phyloP scores from a whole-genome alignment of 1,140 invertebrate species.

The Triops longicaudatus region DNA sequence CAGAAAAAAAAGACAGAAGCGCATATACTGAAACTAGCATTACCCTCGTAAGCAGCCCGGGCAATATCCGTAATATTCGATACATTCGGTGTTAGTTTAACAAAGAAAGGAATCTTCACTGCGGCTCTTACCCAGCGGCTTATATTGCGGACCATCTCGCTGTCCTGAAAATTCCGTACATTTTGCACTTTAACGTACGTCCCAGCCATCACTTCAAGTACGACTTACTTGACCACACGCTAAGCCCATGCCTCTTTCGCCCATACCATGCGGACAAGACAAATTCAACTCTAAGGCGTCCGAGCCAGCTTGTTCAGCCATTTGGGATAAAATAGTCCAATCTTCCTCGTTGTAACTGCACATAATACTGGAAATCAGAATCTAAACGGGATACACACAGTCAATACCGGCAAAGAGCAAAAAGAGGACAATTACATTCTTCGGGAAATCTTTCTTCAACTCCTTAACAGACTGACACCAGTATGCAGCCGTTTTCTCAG shows the following conservation, averaged over 20 bases:
- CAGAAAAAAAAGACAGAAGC: too few relatives aligned
- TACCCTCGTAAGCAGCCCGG: slow-evolving; percentile 77
- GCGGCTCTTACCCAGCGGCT: slow-evolving; percentile 76
- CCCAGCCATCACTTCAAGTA: background rate
- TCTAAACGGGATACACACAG: background rate
- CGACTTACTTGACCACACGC: slow-evolving; percentile 85
- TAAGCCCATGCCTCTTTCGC: slow-evolving; percentile 92
- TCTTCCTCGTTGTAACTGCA: slow-evolving; percentile 78
- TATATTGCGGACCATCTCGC: slow-evolving; percentile 77
- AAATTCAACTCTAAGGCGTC: slow-evolving; percentile 94
- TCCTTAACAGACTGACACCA: slow-evolving; percentile 85
- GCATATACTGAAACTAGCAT: too few relatives aligned
- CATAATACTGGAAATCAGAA: slow-evolving; percentile 93
- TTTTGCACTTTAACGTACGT: slow-evolving; percentile 18
- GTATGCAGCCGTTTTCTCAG: slow-evolving; percentile 88
- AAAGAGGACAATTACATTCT: slow-evolving; percentile 50
- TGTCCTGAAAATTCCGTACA: slow-evolving; percentile 57
- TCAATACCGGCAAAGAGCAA: background rate
- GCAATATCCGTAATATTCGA: slow-evolving; percentile 87
- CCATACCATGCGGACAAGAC: slow-evolving; percentile 98
- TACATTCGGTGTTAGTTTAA: slow-evolving; percentile 96
- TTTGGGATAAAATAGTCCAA: slow-evolving; percentile 73
- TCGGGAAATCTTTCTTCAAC: slow-evolving; percentile 84
- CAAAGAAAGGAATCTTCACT: slow-evolving; percentile 92
- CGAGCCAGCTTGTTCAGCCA: slow-evolving; percentile 73